Percentiles rank a stretch among this genome's conserved stretches.
These are phyloP conservation scores for Grallaria varia DNA, from an alignment of 2,113 vertebrate species.

Conservation along the genomic window DNA sequence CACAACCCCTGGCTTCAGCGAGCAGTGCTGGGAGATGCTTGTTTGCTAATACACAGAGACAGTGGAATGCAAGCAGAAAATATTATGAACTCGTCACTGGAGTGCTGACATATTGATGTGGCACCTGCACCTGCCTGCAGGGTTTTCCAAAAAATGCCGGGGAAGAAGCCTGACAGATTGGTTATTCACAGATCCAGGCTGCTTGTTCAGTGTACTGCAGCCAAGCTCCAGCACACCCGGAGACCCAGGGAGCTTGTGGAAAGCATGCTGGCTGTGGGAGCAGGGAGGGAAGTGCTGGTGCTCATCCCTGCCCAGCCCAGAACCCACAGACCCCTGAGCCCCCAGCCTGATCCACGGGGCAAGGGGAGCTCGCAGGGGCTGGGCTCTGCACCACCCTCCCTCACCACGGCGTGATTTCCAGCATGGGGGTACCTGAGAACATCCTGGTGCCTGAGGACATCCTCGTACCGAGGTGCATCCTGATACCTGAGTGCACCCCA, in stretches of 20 bases:
- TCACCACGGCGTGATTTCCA: rapidly evolving
- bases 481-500: neutral
- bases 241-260: rapidly evolving
- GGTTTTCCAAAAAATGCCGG: neutral
- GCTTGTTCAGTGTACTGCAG: neutral
- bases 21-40: constrained; percentile 23
- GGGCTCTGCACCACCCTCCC: neutral
- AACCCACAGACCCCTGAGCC: rapidly evolving
- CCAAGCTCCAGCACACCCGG: neutral
- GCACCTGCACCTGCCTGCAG: constrained; percentile 63
- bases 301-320: neutral
- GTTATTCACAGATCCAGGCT: neutral
- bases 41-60: constrained; percentile 53
- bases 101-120: constrained; percentile 70
- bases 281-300: rapidly evolving
- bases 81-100: constrained; percentile 63
- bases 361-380: neutral
- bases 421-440: rapidly evolving
- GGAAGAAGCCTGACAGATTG: constrained; percentile 5
- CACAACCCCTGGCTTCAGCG: neutral
- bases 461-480: neutral
- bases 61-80: constrained; percentile 69
- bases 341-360: rapidly evolving
- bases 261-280: rapidly evolving
- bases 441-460: neutral